These are phyloP conservation scores for Drosophila affinis DNA, from an alignment of 2,888 invertebrate genomes.

Conservation along the genomic window DNA sequence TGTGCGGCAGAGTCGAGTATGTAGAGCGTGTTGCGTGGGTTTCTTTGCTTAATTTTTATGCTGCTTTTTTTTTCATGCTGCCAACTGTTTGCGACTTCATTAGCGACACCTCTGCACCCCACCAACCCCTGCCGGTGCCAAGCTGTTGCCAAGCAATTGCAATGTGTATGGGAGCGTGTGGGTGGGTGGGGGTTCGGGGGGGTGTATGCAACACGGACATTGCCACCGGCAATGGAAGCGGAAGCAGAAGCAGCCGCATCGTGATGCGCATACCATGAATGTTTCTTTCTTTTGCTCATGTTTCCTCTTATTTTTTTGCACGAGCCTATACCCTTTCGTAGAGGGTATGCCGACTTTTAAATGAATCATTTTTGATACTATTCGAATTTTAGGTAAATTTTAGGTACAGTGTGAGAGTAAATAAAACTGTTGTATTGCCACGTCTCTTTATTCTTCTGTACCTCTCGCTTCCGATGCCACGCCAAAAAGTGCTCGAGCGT, in stretches of 20 bases:
- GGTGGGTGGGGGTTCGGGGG: not conserved
- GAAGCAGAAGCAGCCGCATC: not conserved
- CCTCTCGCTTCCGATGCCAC: too few relatives aligned
- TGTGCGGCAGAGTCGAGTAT: conserved; percentile 16
- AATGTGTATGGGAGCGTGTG: conserved; percentile 39
- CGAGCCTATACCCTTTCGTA: not conserved
- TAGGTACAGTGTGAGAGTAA: too few relatives aligned
- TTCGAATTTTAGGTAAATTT: too few relatives aligned
- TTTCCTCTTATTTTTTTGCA: conserved; percentile 10
- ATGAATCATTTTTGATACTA: too few relatives aligned
- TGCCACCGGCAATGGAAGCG: not conserved
- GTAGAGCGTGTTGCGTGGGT: conserved; percentile 31
- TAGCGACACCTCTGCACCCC: conserved; percentile 63
- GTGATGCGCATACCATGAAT: not conserved
- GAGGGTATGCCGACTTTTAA: too few relatives aligned
- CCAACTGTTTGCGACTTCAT: conserved; percentile 77
- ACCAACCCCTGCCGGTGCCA: not conserved
- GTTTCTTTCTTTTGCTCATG: not conserved
- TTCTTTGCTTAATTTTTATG: conserved; percentile 23
- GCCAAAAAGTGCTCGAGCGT: too few relatives aligned
- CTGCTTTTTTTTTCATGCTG: conserved; percentile 28
- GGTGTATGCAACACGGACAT: not conserved
- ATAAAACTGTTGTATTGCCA: too few relatives aligned
- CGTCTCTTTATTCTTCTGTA: too few relatives aligned
- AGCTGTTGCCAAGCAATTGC: conserved; percentile 74